Evolutionary conservation across 1,140 invertebrate species (phyloP), one percentile per base, ranked within the genome.

Genomic region (Adelges cooleyi): DNA sequence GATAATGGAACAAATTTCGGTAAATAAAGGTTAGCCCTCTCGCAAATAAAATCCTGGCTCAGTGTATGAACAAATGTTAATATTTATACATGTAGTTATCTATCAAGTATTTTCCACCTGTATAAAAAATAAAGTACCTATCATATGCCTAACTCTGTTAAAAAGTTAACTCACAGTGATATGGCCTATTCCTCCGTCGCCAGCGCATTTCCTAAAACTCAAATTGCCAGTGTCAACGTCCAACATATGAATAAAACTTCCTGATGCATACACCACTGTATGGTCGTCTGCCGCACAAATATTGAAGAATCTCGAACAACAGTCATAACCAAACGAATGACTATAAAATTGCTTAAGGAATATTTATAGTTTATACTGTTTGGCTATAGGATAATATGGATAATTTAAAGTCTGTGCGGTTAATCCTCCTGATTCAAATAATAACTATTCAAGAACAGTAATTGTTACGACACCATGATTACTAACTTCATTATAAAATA

Each of bases 281-380:
- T 84, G 75, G 10, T 82, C 76, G 73, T 91, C 86, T 42, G 86
- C 78, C 0, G 86, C 77, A 56, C 84, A 83, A 10, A 95, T 73
- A 74, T 95, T 95, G 69, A 85, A 88, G 51, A 84, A 79, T 68
- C 83, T 87, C 67, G 79, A 80, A 9, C 25, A 46, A 72, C 87
- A 91, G 72, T 93, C 84, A 71, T 92, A 93, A n/a, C 89, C 89
- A 75, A 85, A 92, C 0, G 89, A 92, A 78, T 89, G 78, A 75
- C 86, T 89, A 65, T 9, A 17, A 15, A 4, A 27, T 9, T 13
- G n/a, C 52, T 48, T 59, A 66, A 56, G 25, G 17, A 70, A 66
- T 48, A 27, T 50, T 22, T 20, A 20, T 1, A 38, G 11, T 33
- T 33, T 33, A 5, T 11, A 33, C 29, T 33, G 5, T 33, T 33